Conservation (phyloP, 2,113 vertebrate genomes). For the Cynocephalus volans region DNA sequence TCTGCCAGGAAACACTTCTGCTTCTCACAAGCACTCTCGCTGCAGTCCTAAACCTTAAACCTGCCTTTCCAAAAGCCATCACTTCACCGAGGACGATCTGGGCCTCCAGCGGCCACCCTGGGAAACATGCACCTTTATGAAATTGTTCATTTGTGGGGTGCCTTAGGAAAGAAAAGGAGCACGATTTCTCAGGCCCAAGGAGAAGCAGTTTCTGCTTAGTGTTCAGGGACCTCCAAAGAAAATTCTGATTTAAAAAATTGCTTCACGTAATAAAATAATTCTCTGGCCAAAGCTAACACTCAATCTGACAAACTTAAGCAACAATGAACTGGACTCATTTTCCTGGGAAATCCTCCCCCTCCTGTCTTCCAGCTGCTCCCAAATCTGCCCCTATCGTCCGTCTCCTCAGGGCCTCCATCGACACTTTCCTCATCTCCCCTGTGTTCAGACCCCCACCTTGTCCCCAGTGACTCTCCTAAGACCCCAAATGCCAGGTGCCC, state of each 20-base stretch:
- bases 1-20: rapidly evolving
- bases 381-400: rapidly evolving
- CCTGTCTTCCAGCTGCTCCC: not conserved
- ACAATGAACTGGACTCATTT: not conserved
- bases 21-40: not conserved
- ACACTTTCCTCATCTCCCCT: not conserved
- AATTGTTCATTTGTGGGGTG: not conserved
- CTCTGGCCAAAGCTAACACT: not conserved
- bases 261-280: not conserved
- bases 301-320: not conserved
- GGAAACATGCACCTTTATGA: not conserved
- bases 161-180: not conserved
- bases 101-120: not conserved
- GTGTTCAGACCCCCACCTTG: not conserved
- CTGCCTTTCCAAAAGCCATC: not conserved
- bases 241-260: not conserved
- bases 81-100: not conserved
- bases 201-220: not conserved
- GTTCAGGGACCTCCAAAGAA: not conserved
- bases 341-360: too few relatives aligned
- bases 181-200: rapidly evolving
- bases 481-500: not conserved
- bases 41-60: rapidly evolving
- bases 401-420: rapidly evolving
- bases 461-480: not conserved